These are phyloP conservation scores for Porites australiensis DNA, from an alignment of 64 coral and sea anemone species.

Conservation along the genomic window DNA sequence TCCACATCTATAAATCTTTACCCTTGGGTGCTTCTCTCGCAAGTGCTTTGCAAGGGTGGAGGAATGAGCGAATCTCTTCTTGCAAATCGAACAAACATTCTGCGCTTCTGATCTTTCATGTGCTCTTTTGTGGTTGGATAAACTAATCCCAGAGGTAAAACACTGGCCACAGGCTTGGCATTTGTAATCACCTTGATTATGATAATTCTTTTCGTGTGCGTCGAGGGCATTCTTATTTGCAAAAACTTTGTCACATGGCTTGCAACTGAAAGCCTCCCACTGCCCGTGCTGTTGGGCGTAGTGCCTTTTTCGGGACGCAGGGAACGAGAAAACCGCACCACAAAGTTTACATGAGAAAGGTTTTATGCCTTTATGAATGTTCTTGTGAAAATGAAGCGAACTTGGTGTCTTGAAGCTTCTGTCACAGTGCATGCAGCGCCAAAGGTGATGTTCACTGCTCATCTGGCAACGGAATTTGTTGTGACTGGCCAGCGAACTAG, in stretches of 20 bases:
- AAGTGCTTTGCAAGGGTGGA: neutral
- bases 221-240: neutral
- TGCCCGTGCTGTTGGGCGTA: neutral
- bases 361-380: constrained; percentile 42
- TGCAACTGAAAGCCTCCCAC: neutral
- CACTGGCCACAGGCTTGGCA: neutral
- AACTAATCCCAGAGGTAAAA: neutral
- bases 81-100: constrained; percentile 9
- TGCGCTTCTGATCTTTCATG: neutral
- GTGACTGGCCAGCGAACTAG: constrained; percentile 13
- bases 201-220: neutral
- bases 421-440: constrained; percentile 51
- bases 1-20: constrained; percentile 19
- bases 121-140: constrained; percentile 8
- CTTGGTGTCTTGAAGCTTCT: constrained; percentile 27
- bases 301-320: constrained; percentile 7
- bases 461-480: constrained; percentile 54
- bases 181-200: neutral
- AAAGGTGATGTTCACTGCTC: constrained; percentile 27
- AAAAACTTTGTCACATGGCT: neutral
- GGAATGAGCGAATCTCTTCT: neutral
- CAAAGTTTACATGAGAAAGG: constrained; percentile 20
- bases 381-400: constrained; percentile 26
- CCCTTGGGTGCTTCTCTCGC: neutral
- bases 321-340: constrained; percentile 8